Percentiles rank a stretch among this genome's conserved stretches.
Conservation (phyloP, 1,140 invertebrate species). For the Hermetia illucens region DNA sequence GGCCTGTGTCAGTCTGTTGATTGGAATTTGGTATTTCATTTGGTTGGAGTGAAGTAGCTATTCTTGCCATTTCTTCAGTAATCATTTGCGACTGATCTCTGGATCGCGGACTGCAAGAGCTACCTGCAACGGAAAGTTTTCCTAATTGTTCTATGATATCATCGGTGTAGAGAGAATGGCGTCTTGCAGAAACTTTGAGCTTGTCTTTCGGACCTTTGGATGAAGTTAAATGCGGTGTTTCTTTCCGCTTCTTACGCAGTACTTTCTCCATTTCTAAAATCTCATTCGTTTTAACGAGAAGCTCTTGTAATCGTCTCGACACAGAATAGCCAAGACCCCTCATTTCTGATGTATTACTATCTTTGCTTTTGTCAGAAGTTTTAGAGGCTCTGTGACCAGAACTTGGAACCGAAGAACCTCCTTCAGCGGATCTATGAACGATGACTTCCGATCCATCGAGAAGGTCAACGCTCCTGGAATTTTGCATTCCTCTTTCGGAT, state of each 20-base stretch:
- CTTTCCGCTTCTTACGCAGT: background rate
- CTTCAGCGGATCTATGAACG: conserved; percentile 17
- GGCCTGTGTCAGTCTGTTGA: background rate
- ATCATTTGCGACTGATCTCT: background rate
- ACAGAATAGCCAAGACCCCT: conserved; percentile 6
- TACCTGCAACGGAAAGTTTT: background rate
- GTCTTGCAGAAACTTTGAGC: background rate
- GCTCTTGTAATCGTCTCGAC: conserved; percentile 18
- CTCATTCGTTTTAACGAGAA: conserved; percentile 22
- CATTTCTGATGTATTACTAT: background rate
- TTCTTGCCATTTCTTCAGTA: conserved; percentile 4
- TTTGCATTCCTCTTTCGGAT: conserved; percentile 28
- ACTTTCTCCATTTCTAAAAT: conserved; percentile 24
- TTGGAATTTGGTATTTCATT: too few relatives aligned
- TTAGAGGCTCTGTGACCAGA: background rate
- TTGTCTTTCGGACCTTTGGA: background rate
- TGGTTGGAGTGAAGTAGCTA: background rate
- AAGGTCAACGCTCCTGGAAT: conserved; percentile 18
- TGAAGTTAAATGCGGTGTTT: background rate
- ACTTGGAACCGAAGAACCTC: background rate
- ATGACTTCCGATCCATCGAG: conserved; percentile 11
- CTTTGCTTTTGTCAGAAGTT: background rate
- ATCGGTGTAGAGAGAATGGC: background rate
- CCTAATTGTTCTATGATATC: background rate
- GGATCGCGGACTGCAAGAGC: background rate